A percentile compares a stretch with the other conserved stretches of the same genome.
Conservation (phyloP, 2,113 vertebrate species). For the Apodemus speciosus region DNA sequence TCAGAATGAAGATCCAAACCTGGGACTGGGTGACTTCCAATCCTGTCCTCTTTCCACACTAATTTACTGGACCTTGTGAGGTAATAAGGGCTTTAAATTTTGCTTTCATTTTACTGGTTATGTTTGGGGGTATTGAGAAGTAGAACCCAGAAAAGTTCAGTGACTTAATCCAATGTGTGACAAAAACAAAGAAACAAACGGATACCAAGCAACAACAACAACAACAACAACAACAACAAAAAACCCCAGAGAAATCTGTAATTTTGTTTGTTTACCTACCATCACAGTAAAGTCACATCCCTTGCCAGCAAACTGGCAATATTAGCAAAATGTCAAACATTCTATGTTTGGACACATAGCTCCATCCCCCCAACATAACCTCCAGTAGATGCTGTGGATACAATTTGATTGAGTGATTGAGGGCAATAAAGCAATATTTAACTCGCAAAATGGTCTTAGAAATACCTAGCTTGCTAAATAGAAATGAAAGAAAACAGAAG, state of each 20-base stretch:
- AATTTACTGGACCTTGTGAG: not conserved
- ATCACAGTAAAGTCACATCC: not conserved
- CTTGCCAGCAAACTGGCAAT: conserved; percentile 3
- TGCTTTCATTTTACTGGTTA: not conserved
- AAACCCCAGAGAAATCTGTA: not conserved
- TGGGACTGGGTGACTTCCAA: not conserved
- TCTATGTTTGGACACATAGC: not conserved
- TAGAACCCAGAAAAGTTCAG: not conserved
- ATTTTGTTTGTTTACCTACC: not conserved
- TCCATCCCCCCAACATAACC: not conserved
- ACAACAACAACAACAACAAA: no score
- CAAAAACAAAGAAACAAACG: not conserved
- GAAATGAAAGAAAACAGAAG: not conserved
- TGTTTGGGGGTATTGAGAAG: not conserved
- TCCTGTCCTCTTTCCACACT: not conserved
- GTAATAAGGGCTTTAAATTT: not conserved
- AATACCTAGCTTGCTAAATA: not conserved
- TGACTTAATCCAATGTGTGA: not conserved
- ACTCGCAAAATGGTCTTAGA: not conserved
- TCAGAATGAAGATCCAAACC: conserved; percentile 2
- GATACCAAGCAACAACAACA: no score
- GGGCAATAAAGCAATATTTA: not conserved
- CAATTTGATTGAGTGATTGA: not conserved
- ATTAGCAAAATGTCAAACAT: not conserved
- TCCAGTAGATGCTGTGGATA: not conserved